phyloP scores from a whole-genome alignment of 2,113 vertebrate species.

The Sigmodon hispidus region DNA sequence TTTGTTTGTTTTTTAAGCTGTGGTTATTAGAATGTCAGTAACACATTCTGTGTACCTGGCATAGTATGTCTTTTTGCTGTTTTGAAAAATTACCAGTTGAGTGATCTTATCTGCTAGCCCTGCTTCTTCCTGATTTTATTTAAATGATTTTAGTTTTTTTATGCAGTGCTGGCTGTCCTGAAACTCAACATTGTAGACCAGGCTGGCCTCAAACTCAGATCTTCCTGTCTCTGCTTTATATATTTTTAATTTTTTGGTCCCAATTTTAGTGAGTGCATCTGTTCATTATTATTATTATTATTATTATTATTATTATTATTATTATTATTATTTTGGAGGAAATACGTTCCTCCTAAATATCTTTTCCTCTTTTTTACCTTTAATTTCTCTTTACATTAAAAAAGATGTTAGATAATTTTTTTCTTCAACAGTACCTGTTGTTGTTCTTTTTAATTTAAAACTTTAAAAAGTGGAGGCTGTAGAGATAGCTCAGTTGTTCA shows the following conservation, averaged over 20 bases:
- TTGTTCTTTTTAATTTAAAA: slow-evolving; percentile 2
- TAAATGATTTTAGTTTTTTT: background rate
- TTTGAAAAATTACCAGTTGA: background rate
- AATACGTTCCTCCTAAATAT: background rate
- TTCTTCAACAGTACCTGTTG: background rate
- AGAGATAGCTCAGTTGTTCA: background rate
- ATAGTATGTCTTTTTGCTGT: background rate
- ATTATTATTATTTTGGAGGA: background rate
- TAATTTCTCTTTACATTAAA: background rate
- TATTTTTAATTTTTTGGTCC: background rate
- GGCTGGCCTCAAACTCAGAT: background rate
- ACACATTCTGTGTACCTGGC: background rate
- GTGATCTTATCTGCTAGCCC: background rate
- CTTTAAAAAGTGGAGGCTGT: background rate
- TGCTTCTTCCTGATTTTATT: slow-evolving; percentile 12
- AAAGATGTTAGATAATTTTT: background rate
- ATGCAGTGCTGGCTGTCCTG: background rate
- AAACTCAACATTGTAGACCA: background rate
- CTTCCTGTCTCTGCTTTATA: background rate
- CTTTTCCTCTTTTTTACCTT: background rate
- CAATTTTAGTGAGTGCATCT: background rate
- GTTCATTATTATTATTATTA: background rate
- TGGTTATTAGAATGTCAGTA: background rate
- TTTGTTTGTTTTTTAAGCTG: background rate
- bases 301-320: too few relatives aligned